Base-by-base conservation (phyloP, 2,113 vertebrate genomes). In the Anoura caudifer region DNA sequence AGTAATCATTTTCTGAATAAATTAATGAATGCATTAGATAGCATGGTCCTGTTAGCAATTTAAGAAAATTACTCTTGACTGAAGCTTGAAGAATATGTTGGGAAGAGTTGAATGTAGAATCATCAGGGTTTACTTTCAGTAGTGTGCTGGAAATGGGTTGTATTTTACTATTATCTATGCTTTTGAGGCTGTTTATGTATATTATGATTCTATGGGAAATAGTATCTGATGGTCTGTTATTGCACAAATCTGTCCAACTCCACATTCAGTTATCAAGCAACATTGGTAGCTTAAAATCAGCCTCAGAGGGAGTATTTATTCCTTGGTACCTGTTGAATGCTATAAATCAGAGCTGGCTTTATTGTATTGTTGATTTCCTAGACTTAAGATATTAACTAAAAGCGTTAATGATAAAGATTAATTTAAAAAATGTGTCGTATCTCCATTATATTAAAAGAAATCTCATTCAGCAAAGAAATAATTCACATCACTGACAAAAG, bases 381-480 rank as follows among this genome's bases (percentile, higher is more conserved):
- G 87, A 94, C 52, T 88, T 91, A 81, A 87, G 59, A 77, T 63
- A 41, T 63, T 83, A 82, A 63, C 38, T 61, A 61, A 94, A 94
- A 83, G 85, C 81, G 33, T 70, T 38, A 84, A 56, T 75, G 88
- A 95, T 82, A 91, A 36, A 45, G 67, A 96, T 86, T 85, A 41
- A 95, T 70, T 94, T 96, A 43, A 59, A 56, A 96, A 91, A 4
- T 76, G 31, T 75, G 22, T 65, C 80, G 84, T 90, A 28, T 80
- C 16, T 73, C 52, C 6, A 50, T 65, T 72, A n/a, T 69, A 33
- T 91, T 54, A 91, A 85, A 92, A 90, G 6, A 82, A 28, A 77
- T 67, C 67, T 75, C 31, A 67, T 92, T 87, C 41, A 90, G 45
- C 24, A 84, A 93, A 87, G 24, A 86, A 86, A 16, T 43, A 75